Evolutionary conservation across 2,888 invertebrate species (phyloP), one percentile per base, ranked within the genome.

Genomic region (Phalera bucephala): DNA sequence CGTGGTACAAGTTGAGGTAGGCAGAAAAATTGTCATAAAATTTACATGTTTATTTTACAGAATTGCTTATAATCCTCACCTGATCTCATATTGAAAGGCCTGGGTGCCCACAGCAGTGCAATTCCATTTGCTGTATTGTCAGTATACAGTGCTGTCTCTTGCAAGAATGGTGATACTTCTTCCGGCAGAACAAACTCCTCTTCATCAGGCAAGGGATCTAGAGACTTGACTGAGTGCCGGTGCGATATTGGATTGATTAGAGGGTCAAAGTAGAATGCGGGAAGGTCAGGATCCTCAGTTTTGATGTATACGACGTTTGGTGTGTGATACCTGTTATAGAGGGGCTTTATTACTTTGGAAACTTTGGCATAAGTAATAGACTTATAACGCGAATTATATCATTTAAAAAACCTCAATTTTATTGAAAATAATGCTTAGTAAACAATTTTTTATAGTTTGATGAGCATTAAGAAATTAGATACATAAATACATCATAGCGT

Each of bases 301-400:
- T 99, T 99, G 66, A 99, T 99, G 81, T 97, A 99, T 0, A 99
- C 99, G 3, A 99, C 99, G 80, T 99, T 99, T 13, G 99, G 99
- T 4, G 97, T 95, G 81, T 99, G 99, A 81, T 99, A 99, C 98
- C 98, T 98, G 28, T 28, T 15, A 10, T 0, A 15, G 1, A 15
- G 9, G 9, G n/a, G n/a, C n/a, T n/a, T n/a, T n/a, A n/a, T n/a
- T n/a, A n/a, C n/a, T n/a, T n/a, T n/a, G n/a, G n/a, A n/a, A n/a
- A n/a, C n/a, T n/a, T n/a, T n/a, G n/a, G n/a, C n/a, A n/a, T n/a
- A n/a, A n/a, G n/a, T n/a, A n/a, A n/a, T n/a, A n/a, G n/a, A n/a
- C n/a, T n/a, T n/a, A n/a, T n/a, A n/a, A n/a, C n/a, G n/a, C n/a
- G n/a, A n/a, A n/a, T n/a, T n/a, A n/a, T n/a, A n/a, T n/a, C n/a